Conservation (phyloP, 2,797 vertebrate genomes). For the Okamejei kenojei region DNA sequence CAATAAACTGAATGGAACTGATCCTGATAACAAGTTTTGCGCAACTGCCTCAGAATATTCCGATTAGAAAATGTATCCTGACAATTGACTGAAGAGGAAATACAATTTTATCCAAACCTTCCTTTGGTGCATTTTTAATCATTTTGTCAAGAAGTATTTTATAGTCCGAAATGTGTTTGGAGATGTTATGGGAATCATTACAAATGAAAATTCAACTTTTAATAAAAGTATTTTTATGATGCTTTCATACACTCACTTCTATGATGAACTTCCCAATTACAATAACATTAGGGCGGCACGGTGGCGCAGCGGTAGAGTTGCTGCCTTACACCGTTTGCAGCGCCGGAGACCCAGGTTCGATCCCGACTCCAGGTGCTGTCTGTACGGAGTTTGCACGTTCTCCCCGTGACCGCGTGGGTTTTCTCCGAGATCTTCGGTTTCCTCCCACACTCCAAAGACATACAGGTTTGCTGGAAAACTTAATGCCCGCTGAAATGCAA, state of each 20-base stretch:
- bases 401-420: too few species aligned
- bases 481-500: too few species aligned
- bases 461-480: too few species aligned
- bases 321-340: too few species aligned
- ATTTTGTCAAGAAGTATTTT: background rate
- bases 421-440: too few species aligned
- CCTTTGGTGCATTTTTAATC: background rate
- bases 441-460: too few species aligned
- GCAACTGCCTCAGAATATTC: background rate
- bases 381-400: too few species aligned
- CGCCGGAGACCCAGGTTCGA: too few species aligned
- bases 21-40: background rate
- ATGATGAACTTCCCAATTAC: background rate
- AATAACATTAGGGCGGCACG: background rate
- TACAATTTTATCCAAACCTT: background rate
- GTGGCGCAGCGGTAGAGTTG: too few species aligned
- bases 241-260: background rate
- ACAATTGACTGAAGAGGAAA: background rate
- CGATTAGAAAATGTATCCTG: background rate
- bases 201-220: too few species aligned
- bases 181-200: background rate
- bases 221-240: background rate
- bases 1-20: too few species aligned
- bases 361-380: too few species aligned
- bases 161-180: background rate